These are phyloP conservation scores for Meandrusa payeni DNA, from an alignment of 2,888 invertebrate genomes.

Conservation along the genomic window DNA sequence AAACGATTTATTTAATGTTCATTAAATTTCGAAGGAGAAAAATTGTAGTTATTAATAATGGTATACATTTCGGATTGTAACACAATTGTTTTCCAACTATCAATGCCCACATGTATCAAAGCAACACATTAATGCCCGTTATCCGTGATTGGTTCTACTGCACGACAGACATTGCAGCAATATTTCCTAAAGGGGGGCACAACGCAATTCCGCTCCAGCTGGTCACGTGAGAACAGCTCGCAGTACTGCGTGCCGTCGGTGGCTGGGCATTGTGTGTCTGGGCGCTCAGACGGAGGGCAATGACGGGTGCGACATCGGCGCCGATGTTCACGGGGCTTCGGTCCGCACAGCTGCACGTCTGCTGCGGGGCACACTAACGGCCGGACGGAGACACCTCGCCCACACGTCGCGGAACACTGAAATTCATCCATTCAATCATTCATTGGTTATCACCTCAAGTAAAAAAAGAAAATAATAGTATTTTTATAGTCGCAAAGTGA, in stretches of 20 bases:
- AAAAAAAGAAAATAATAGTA: too few relatives aligned
- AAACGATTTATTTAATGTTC: too few relatives aligned
- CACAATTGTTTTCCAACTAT: too few relatives aligned
- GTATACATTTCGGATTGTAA: too few relatives aligned
- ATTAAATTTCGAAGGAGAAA: too few relatives aligned
- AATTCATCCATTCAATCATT: too few relatives aligned
- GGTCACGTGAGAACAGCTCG: conserved; percentile 56
- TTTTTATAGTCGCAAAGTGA: too few relatives aligned
- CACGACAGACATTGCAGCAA: conserved; percentile 80
- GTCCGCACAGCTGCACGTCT: conserved; percentile 75
- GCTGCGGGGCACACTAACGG: conserved; percentile 77
- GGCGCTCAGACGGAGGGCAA: conserved; percentile 36
- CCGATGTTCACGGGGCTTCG: conserved; percentile 71
- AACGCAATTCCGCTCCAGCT: conserved; percentile 76
- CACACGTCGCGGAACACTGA: conserved; percentile 84
- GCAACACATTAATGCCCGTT: not conserved
- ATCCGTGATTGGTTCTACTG: too few relatives aligned
- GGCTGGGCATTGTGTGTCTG: conserved; percentile 37
- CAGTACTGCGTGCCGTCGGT: conserved; percentile 73
- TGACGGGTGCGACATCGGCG: conserved; percentile 74
- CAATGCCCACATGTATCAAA: too few relatives aligned
- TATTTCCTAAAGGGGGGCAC: conserved; percentile 79
- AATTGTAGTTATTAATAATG: too few relatives aligned
- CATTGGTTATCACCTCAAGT: too few relatives aligned
- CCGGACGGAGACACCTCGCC: conserved; percentile 78